Conservation (phyloP, 1,140 invertebrate genomes). For the Pinna nobilis region DNA sequence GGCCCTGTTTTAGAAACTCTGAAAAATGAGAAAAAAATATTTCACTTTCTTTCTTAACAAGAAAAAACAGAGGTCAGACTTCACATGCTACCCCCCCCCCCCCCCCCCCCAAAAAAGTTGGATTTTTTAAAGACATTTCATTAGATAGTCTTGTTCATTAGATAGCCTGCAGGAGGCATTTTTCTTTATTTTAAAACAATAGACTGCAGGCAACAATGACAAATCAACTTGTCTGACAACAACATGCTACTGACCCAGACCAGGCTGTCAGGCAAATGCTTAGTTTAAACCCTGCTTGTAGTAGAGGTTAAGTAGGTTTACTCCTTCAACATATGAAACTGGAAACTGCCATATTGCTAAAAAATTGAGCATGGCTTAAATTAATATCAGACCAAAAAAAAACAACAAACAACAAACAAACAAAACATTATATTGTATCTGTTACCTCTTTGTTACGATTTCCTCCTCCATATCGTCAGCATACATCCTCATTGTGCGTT, state of each 20-base stretch:
- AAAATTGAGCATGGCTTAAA: not conserved
- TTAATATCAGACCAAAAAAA: not conserved
- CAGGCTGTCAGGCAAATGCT: not conserved
- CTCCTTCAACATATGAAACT: not conserved
- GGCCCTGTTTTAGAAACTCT: not conserved
- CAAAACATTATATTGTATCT: not conserved
- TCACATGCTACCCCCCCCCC: not conserved
- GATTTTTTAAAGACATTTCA: no score
- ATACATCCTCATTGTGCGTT: conserved; percentile 87
- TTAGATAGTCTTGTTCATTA: not conserved
- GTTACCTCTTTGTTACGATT: conserved; percentile 62
- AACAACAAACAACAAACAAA: not conserved
- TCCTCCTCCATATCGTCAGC: conserved; percentile 89
- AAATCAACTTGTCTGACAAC: no score
- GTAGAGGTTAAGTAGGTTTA: not conserved
- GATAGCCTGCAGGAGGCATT: no score
- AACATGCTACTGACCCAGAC: not conserved
- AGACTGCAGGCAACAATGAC: no score
- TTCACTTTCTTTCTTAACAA: not conserved
- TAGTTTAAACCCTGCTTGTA: not conserved
- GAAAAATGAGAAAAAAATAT: not conserved
- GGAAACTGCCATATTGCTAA: not conserved
- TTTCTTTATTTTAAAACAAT: no score
- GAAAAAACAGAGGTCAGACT: not conserved
- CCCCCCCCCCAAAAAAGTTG: no score